Percentiles rank a stretch among this genome's conserved stretches.
phyloP scores from a whole-genome alignment of 2,888 invertebrate genomes.

The Pocota personata region DNA sequence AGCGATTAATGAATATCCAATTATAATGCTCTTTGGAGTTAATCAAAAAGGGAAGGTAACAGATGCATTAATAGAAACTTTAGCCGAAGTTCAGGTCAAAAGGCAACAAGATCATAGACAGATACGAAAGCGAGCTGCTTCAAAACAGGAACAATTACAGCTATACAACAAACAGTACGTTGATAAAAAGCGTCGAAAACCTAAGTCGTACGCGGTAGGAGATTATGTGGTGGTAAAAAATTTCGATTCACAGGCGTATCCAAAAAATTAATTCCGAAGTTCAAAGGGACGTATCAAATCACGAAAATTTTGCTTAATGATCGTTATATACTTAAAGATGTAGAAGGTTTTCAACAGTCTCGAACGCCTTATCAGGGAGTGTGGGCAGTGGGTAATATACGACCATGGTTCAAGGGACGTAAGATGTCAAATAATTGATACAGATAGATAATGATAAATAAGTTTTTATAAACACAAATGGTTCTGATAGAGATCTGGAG shows the following conservation, averaged over 20 bases:
- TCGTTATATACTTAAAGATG: background rate
- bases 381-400: background rate
- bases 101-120: background rate
- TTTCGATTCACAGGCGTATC: constrained; percentile 2
- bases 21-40: constrained; percentile 55
- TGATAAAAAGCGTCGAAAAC: background rate
- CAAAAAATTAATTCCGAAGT: background rate
- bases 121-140: constrained; percentile 10
- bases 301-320: background rate
- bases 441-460: too few relatives aligned
- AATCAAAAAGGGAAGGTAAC: constrained; percentile 43
- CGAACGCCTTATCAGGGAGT: background rate
- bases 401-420: background rate
- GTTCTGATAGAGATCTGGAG: too few relatives aligned
- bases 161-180: constrained; percentile 3
- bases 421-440: background rate
- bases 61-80: constrained; percentile 41
- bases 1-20: constrained; percentile 44
- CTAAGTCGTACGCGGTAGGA: background rate
- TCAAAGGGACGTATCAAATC: background rate
- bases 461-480: too few relatives aligned
- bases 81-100: background rate
- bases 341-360: background rate
- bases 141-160: constrained; percentile 38
- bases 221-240: constrained; percentile 37